Conservation (phyloP, 2,797 vertebrate species). For the Pseudotriccus pelzelni region DNA sequence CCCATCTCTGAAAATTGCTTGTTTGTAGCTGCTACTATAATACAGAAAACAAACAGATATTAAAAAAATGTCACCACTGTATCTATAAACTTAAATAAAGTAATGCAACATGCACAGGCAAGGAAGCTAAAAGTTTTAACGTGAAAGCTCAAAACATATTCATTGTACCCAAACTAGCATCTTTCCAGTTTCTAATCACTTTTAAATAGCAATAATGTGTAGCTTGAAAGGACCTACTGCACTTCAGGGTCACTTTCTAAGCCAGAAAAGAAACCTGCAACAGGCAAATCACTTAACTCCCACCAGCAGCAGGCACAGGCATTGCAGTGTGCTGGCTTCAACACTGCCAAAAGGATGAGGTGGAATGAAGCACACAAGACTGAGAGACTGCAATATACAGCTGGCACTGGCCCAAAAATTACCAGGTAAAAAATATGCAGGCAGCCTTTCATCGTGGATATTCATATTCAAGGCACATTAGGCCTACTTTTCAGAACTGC, state of each 20-base stretch:
- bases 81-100: not conserved
- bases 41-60: not conserved
- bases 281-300: not conserved
- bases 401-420: not conserved
- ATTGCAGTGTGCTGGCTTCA: accelerated
- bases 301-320: not conserved
- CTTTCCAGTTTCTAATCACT: not conserved
- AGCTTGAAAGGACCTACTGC: not conserved
- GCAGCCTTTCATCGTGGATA: not conserved
- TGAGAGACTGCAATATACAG: not conserved
- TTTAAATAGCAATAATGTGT: not conserved
- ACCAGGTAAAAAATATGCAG: accelerated
- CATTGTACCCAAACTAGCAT: not conserved
- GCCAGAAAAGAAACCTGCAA: not conserved
- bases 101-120: not conserved
- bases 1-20: not conserved
- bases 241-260: not conserved
- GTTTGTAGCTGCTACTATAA: not conserved
- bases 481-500: not conserved
- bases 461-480: not conserved
- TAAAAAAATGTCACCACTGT: accelerated
- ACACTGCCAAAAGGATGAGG: not conserved
- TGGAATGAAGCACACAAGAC: not conserved
- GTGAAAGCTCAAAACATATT: not conserved
- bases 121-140: not conserved